Conservation (phyloP, 2,113 vertebrate species). For the Sinocyclocheilus maitianheensis region DNA sequence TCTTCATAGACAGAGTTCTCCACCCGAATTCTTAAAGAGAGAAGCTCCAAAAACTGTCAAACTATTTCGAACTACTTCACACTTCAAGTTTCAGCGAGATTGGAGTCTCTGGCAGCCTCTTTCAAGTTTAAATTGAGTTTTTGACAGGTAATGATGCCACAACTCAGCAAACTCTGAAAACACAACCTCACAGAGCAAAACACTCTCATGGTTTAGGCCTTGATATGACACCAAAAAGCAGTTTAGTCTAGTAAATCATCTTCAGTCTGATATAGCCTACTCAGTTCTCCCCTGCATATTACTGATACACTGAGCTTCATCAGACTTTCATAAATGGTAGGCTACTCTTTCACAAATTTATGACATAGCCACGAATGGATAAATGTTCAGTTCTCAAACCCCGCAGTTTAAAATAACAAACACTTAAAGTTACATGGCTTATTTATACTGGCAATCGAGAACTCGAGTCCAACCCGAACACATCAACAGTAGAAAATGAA, state of each 20-base stretch:
- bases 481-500: conserved; percentile 75
- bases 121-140: conserved; percentile 64
- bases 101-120: conserved; percentile 57
- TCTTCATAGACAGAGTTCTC: conserved; percentile 58
- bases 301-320: not conserved
- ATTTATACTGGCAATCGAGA: conserved; percentile 59
- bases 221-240: not conserved
- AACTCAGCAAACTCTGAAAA: conserved; percentile 24
- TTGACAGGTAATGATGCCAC: conserved; percentile 57
- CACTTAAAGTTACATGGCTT: conserved; percentile 48
- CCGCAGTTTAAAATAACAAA: not conserved
- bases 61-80: conserved; percentile 50
- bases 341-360: not conserved
- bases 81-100: conserved; percentile 35
- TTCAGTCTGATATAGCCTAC: not conserved
- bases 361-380: not conserved
- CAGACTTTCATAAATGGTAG: not conserved
- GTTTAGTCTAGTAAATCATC: not conserved
- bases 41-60: conserved; percentile 59
- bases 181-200: not conserved
- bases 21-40: conserved; percentile 51
- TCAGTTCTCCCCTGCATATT: not conserved
- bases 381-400: not conserved
- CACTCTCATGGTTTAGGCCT: not conserved
- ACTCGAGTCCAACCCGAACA: conserved; percentile 68